Base-by-base conservation (phyloP, 2,113 vertebrate genomes). In the Aspidoscelis tigris region DNA sequence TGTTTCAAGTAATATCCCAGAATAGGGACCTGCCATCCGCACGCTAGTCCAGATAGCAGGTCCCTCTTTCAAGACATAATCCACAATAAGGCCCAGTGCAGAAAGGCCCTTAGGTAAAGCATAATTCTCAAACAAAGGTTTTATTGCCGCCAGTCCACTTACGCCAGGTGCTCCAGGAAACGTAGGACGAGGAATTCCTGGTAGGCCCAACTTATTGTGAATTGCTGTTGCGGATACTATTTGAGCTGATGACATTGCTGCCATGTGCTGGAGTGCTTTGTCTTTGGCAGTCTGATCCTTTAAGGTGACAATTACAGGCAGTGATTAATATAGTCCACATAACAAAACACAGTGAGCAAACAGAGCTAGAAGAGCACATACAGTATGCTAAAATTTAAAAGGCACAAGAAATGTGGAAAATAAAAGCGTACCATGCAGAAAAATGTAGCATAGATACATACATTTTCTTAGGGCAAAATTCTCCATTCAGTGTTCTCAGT, bases 271-370 rank as follows among this genome's bases (percentile, higher is more conserved):
- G 93, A 99, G 97, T 93, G 99, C 99, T 97, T 99, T 99, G 96
- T 99, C 99, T 97, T 99, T 99, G 91, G 99, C 98, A 72, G 98
- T 98, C 96, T 99, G 99, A 98, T 99, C 99, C 99, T 99, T 98
- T 95, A 98, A 97, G 88, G 97, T 88, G 95, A 97, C 96, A 98
- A 94, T 96, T 95, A 98, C 93, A 96, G 41, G 96, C 94, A 95
- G 94, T 96, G 96, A 80, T 98, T 96, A 98, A 95, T 93, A 95
- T 77, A 89, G 80, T 88, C 87, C 16, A 84, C 92, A 92, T 86
- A 47, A 94, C 92, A 87, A 87, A 90, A 61, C 6, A 89, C 79
- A 90, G 92, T 86, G 90, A 91, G 88, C 90, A 92, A 94, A 86
- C 93, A 92, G 93, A 94, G 93, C 94, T 94, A 95, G 86, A 89